Conservation (phyloP, 1,140 invertebrate species). For the Acromyrmex echinatior region DNA sequence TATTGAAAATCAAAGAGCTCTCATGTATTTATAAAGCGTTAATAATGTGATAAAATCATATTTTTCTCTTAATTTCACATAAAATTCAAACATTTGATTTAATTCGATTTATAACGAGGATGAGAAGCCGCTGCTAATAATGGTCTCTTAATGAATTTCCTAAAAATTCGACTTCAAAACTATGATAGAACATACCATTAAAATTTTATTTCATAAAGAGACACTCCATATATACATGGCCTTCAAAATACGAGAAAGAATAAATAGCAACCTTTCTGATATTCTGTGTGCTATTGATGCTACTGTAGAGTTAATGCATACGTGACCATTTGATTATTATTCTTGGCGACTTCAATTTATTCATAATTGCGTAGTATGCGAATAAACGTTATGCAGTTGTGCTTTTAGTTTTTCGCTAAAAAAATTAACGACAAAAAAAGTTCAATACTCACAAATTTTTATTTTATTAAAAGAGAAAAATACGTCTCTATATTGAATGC, state of each 20-base stretch:
- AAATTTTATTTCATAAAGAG: slow-evolving; percentile 36
- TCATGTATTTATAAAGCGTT: not conserved
- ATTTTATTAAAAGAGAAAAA: not conserved
- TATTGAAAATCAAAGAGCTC: slow-evolving; percentile 15
- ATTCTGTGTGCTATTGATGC: too few species aligned
- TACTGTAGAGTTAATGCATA: not conserved
- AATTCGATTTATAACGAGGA: not conserved
- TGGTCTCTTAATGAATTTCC: not conserved
- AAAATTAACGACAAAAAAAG: not conserved
- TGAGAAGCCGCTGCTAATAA: not conserved
- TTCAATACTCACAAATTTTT: not conserved
- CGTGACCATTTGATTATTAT: slow-evolving; percentile 31
- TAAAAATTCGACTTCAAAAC: not conserved
- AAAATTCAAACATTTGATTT: not conserved
- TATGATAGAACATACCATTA: not conserved
- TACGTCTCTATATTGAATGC: not conserved
- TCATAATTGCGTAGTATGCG: not conserved
- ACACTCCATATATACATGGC: slow-evolving; percentile 28
- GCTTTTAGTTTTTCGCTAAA: not conserved
- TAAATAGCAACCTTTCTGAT: not conserved
- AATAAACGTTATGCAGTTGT: not conserved
- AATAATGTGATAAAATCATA: not conserved
- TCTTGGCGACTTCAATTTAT: slow-evolving; percentile 19
- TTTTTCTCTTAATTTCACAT: not conserved
- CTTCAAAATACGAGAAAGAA: slow-evolving; percentile 5